phyloP scores from a whole-genome alignment of 2,888 invertebrate species.

The Synergus japonicus region DNA sequence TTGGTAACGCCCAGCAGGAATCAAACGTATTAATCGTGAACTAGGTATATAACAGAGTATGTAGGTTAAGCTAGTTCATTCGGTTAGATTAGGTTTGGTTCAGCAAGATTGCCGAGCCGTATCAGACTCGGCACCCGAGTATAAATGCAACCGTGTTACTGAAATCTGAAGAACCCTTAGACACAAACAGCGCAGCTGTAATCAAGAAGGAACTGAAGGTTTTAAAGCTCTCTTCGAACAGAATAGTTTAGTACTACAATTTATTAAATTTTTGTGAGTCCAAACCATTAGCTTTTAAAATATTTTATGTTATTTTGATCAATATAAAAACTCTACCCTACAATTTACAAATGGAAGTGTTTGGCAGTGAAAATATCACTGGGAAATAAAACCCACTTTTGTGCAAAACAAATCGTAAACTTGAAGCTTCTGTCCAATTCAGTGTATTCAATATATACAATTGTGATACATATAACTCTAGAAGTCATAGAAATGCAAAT shows the following conservation, averaged over 20 bases:
- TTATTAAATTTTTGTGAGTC: neutral
- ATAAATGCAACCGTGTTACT: conserved; percentile 11
- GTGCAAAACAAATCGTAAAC: neutral
- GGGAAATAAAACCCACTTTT: no score
- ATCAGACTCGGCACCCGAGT: conserved; percentile 15
- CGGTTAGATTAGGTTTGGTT: conserved; percentile 15
- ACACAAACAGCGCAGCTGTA: conserved; percentile 19
- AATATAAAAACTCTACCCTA: no score
- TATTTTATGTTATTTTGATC: no score
- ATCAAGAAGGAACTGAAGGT: neutral
- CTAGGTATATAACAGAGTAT: conserved; percentile 1
- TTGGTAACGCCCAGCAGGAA: conserved; percentile 53
- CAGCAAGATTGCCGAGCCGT: conserved; percentile 22
- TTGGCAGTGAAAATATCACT: no score
- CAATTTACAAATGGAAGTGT: no score
- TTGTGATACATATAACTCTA: neutral
- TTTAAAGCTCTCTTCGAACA: neutral
- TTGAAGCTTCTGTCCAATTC: neutral
- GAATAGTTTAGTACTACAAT: neutral
- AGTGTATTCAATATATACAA: conserved; percentile 9
- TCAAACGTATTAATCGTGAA: conserved; percentile 55
- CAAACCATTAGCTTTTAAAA: neutral
- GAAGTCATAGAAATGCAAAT: conserved; percentile 26
- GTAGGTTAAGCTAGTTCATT: conserved; percentile 9
- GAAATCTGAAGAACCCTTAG: conserved; percentile 19